phyloP scores from a whole-genome alignment of 1,140 invertebrate species.

The Plectus sambesii region DNA sequence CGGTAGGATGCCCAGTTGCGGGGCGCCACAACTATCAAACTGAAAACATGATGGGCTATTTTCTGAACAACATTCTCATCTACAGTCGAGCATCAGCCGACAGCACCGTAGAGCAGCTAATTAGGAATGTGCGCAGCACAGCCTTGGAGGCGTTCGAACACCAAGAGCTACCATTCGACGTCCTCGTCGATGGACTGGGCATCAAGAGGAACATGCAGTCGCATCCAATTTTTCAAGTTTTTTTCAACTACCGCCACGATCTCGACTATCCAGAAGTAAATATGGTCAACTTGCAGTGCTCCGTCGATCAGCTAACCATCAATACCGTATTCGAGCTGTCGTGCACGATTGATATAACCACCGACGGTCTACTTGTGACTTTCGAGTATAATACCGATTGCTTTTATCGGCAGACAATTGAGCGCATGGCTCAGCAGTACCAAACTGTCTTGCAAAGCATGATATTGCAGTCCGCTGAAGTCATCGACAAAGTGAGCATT shows the following conservation, averaged over 20 bases:
- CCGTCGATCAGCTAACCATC: constrained; percentile 28
- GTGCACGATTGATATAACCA: constrained; percentile 33
- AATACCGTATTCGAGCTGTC: constrained; percentile 32
- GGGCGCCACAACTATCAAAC: constrained; percentile 24
- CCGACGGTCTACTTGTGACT: constrained; percentile 9
- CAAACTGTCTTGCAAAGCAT: too few relatives aligned
- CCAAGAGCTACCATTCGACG: constrained; percentile 31
- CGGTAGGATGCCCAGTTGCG: constrained; percentile 26
- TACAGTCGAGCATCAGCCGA: neutral
- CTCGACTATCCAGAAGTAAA: constrained; percentile 34
- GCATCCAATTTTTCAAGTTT: constrained; percentile 26
- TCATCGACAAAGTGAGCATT: too few relatives aligned
- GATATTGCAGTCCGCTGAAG: too few relatives aligned
- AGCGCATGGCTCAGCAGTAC: too few relatives aligned
- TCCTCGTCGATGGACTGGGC: constrained; percentile 26
- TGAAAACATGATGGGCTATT: constrained; percentile 33
- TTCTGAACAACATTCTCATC: constrained; percentile 35
- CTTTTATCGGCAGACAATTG: constrained; percentile 14
- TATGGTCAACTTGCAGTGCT: constrained; percentile 12
- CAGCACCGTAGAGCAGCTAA: neutral
- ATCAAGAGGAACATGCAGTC: too few relatives aligned
- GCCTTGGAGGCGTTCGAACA: constrained; percentile 9
- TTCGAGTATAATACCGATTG: constrained; percentile 20
- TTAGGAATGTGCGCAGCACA: constrained; percentile 17
- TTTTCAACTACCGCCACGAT: constrained; percentile 36